phyloP scores from a whole-genome alignment of 2,888 invertebrate genomes.

The Acronicta aceris region DNA sequence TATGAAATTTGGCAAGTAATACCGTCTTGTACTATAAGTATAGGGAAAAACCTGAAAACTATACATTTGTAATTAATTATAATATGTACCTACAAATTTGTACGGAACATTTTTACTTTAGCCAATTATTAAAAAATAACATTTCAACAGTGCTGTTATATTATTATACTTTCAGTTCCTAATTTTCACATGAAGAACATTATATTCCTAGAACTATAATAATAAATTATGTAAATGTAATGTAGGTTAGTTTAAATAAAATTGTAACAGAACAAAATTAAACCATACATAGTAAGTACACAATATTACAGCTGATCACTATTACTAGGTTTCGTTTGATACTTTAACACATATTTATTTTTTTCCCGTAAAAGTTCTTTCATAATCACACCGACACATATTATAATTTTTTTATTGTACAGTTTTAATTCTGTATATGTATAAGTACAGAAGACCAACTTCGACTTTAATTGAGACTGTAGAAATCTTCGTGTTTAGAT shows the following conservation, averaged over 20 bases:
- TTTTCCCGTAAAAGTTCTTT: conserved; percentile 51
- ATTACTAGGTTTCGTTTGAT: conserved; percentile 73
- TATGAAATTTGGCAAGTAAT: too few species aligned
- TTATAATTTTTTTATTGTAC: too few species aligned
- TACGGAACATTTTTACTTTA: too few species aligned
- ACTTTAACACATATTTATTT: conserved; percentile 65
- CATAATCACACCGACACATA: conserved; percentile 52
- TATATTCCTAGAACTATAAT: neutral
- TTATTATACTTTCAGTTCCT: neutral
- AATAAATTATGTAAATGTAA: neutral
- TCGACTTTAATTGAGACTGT: neutral
- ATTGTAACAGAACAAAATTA: conserved; percentile 24
- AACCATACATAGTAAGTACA: conserved; percentile 50
- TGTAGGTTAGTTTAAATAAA: neutral
- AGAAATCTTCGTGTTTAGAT: too few species aligned
- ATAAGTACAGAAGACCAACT: neutral
- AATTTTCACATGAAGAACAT: neutral
- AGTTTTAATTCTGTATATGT: neutral
- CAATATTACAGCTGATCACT: conserved; percentile 54
- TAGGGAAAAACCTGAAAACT: too few species aligned
- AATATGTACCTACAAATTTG: too few species aligned
- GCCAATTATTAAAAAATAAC: neutral
- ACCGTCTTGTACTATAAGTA: too few species aligned
- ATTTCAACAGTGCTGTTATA: neutral
- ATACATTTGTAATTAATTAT: too few species aligned